Conservation (phyloP, 2,888 invertebrate genomes). For the Lucinisca nassula region DNA sequence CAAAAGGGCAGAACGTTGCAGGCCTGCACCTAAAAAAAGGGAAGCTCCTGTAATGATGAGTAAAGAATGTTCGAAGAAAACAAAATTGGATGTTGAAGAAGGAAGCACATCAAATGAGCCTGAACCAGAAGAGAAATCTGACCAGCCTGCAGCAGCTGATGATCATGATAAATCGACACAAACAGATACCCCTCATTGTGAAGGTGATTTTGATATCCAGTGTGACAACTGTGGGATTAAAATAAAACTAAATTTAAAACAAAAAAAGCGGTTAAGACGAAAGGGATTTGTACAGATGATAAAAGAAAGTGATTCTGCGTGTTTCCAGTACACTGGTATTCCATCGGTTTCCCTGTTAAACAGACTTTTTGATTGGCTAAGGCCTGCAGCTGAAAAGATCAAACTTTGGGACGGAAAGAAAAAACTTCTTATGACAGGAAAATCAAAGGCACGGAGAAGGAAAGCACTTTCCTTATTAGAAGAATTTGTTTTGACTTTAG, state of each 20-base stretch:
- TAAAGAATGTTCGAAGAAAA: background rate
- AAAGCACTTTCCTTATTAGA: background rate
- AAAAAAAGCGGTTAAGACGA: background rate
- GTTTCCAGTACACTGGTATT: background rate
- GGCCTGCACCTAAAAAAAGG: background rate
- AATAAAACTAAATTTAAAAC: background rate
- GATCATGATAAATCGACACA: background rate
- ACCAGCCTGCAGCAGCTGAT: too few species aligned
- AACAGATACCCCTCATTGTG: background rate
- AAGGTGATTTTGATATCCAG: background rate
- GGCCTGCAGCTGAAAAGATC: background rate
- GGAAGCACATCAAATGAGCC: background rate
- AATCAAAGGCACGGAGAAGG: background rate
- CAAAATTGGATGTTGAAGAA: background rate
- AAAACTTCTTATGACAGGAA: background rate
- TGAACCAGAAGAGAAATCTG: background rate
- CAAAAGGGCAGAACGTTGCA: background rate
- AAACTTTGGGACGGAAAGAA: conserved; percentile 21
- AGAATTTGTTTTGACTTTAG: conserved; percentile 9
- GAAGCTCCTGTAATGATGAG: background rate
- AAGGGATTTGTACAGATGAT: background rate
- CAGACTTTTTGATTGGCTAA: background rate
- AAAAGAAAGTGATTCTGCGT: background rate
- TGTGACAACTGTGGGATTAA: background rate
- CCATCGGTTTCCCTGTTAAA: background rate